phyloP scores from a whole-genome alignment of 2,888 invertebrate species.

The Leucoptera coffeella region DNA sequence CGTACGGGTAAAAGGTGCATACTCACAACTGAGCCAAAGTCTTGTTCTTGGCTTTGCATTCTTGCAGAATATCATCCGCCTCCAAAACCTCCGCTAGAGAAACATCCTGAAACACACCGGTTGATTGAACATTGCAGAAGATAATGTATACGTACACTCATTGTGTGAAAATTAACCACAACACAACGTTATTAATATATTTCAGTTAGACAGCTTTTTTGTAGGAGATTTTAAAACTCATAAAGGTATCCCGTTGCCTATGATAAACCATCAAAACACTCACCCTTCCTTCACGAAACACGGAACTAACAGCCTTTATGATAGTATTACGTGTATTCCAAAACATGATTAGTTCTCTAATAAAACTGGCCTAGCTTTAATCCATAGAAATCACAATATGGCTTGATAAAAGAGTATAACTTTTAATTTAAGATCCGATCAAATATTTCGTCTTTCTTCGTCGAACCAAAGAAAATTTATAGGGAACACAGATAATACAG shows the following conservation, averaged over 20 bases:
- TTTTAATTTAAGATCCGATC: no score
- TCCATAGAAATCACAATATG: no score
- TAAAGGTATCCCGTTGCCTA: slow-evolving; percentile 1
- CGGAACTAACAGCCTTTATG: slow-evolving; percentile 25
- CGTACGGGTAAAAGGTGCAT: slow-evolving; percentile 1
- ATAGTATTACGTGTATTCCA: no score
- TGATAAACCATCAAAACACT: slow-evolving; percentile 6
- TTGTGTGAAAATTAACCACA: slow-evolving; percentile 2
- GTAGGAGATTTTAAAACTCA: not conserved
- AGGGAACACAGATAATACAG: no score
- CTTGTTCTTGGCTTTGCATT: slow-evolving; percentile 90
- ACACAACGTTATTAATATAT: not conserved
- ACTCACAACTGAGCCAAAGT: slow-evolving; percentile 90
- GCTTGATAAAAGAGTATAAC: no score
- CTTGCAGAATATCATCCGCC: slow-evolving; percentile 91
- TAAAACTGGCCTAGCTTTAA: no score
- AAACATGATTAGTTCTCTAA: no score
- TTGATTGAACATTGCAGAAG: no score
- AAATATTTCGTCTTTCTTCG: no score
- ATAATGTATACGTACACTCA: not conserved
- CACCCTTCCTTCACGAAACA: slow-evolving; percentile 25
- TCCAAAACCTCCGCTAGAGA: slow-evolving; percentile 86
- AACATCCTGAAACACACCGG: slow-evolving; percentile 66
- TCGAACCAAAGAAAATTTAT: no score
- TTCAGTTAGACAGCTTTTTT: not conserved